Conservation (phyloP, 2,797 vertebrate species). For the Mionectes olivaceus region DNA sequence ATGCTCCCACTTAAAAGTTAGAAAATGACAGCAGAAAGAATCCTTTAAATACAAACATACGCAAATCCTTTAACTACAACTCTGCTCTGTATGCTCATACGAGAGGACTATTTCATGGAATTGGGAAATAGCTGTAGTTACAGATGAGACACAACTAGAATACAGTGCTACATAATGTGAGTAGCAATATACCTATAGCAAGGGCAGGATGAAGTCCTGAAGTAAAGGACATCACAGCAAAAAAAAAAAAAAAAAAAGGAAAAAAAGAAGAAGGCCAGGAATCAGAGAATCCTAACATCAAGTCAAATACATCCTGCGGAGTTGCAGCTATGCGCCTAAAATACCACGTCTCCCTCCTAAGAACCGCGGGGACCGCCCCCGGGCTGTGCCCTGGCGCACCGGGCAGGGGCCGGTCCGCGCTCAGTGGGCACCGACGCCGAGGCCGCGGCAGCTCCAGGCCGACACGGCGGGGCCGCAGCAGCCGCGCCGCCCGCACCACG, state of each 20-base stretch:
- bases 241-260: rapidly evolving
- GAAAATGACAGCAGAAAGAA: neutral
- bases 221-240: neutral
- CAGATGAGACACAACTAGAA: neutral
- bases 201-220: neutral
- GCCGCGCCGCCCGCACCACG: neutral
- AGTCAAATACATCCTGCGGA: rapidly evolving
- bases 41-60: neutral
- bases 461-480: neutral
- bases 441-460: neutral
- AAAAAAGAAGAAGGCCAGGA: neutral
- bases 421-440: rapidly evolving
- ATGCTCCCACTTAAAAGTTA: neutral
- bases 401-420: rapidly evolving
- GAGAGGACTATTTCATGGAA: neutral
- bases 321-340: neutral
- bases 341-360: rapidly evolving
- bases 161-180: rapidly evolving
- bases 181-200: neutral
- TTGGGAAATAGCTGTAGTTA: neutral
- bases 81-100: neutral
- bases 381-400: neutral
- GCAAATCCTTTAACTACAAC: neutral
- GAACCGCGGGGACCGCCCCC: rapidly evolving
- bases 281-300: neutral